Base-by-base conservation (phyloP, 1,140 invertebrate species). In the Drosophila nikananu region DNA sequence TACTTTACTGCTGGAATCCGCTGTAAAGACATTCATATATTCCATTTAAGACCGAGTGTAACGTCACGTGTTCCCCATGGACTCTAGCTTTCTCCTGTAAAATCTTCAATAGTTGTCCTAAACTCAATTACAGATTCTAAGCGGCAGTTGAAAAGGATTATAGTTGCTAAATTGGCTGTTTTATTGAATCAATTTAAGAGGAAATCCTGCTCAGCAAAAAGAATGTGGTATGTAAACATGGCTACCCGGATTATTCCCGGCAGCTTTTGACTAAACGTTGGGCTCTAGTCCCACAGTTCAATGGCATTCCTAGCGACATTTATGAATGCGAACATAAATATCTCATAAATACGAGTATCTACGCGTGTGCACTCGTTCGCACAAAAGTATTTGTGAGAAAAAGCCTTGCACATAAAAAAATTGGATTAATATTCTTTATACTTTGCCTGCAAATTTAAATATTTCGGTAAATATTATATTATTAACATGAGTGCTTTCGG, bases 281-380 rank as follows among this genome's bases (percentile, higher is more conserved):
- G 64, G 23, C 63, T 55, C 75, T 61, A 66, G 75, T 32, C 49
- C 32, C 44, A n/a, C 44, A n/a, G 67, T 63, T 80, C 61, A 61
- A 74, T 75, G 46, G 25, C 65, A 70, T 41, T 72, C 27, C 21
- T 17, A 19, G 60, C 65, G 42, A 63, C 64, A 57, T 51, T 32
- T 32, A 15, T 23, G 44, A 55, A 63, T 78, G 65, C 37, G 58
- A 58, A 58, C 63, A 72, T 77, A 70, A 83, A 68, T 77, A 77
- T 67, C 76, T 86, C 83, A 82, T 86, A 79, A 82, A 81, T 86
- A 65, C 55, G 55, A 52, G 67, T 73, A 52, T 70, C 72, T 72
- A 80, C 54, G 35, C 61, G 46, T 80, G 67, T 58, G 55, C 37
- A 42, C 49, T 64, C 32, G 39, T 58, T 62, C 41, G 32, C 41